Evolutionary conservation across 2,888 invertebrate species (phyloP).

Genomic region (Doris montereyensis): DNA sequence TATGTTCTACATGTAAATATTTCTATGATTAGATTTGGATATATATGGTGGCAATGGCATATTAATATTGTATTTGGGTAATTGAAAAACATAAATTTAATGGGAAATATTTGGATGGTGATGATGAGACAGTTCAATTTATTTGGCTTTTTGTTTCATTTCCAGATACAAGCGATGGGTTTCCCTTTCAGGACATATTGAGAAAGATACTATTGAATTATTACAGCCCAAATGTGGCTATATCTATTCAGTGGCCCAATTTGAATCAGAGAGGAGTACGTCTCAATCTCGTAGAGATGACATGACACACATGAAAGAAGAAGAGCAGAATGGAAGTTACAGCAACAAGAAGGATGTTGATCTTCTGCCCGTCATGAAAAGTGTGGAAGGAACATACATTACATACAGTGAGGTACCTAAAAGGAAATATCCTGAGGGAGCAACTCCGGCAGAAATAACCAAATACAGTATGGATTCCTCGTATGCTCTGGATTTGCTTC

Average conservation of each 20-base stretch:
- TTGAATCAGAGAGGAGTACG: conserved; percentile 75
- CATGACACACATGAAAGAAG: too few relatives aligned
- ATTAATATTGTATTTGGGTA: too few relatives aligned
- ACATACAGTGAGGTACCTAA: conserved; percentile 85
- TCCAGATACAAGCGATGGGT: conserved; percentile 89
- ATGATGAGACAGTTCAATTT: too few relatives aligned
- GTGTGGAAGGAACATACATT: conserved; percentile 85
- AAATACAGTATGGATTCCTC: conserved; percentile 84
- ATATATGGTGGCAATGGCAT: too few relatives aligned
- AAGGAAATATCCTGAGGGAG: conserved; percentile 82
- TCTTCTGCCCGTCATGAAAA: conserved; percentile 84
- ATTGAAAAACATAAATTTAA: too few relatives aligned
- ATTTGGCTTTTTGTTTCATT: conserved; percentile 24
- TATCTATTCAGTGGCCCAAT: conserved; percentile 86
- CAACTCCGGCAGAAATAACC: conserved; percentile 88
- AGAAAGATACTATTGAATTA: conserved; percentile 78
- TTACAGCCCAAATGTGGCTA: conserved; percentile 83
- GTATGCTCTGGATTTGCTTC: conserved; percentile 57
- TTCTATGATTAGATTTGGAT: too few relatives aligned
- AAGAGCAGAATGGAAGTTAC: conserved; percentile 51
- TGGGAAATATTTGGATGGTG: too few relatives aligned
- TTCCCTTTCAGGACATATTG: conserved; percentile 81
- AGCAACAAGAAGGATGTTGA: conserved; percentile 31
- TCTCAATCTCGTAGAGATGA: conserved; percentile 63
- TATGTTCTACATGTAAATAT: too few relatives aligned